phyloP scores from a whole-genome alignment of 1,140 invertebrate species.

The Planococcus citri region DNA sequence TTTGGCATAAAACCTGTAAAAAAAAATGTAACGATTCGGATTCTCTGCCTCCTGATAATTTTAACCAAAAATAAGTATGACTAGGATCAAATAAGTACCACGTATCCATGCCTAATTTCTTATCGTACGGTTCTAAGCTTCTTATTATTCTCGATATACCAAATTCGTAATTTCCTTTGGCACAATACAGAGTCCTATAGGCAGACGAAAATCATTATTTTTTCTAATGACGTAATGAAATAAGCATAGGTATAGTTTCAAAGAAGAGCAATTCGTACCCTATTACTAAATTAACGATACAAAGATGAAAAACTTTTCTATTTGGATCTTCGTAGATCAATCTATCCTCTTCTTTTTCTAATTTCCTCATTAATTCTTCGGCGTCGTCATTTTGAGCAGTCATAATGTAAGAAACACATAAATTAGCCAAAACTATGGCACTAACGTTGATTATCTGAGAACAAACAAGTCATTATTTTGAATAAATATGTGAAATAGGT shows the following conservation, averaged over 20 bases:
- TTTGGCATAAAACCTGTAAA: constrained; percentile 72
- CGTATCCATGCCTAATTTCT: constrained; percentile 89
- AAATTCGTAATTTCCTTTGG: constrained; percentile 99
- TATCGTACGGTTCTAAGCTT: constrained; percentile 88
- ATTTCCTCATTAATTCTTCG: constrained; percentile 96
- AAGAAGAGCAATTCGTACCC: constrained; percentile 40
- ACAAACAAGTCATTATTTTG: constrained; percentile 18
- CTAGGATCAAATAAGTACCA: constrained; percentile 49
- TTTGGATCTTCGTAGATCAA: constrained; percentile 85
- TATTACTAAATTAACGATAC: constrained; percentile 98
- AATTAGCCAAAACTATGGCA: constrained; percentile 92
- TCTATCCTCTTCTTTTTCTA: constrained; percentile 95
- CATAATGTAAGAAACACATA: constrained; percentile 99
- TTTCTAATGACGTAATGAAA: background rate
- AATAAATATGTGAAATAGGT: background rate
- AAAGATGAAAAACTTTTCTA: constrained; percentile 91
- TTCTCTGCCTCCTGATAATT: background rate
- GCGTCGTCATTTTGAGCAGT: constrained; percentile 97
- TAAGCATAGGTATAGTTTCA: background rate
- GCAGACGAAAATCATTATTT: no score
- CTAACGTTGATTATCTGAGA: constrained; percentile 79
- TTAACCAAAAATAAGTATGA: background rate
- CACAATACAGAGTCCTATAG: constrained; percentile 79
- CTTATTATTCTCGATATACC: constrained; percentile 95
- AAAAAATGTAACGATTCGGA: constrained; percentile 10